phyloP scores from a whole-genome alignment of 2,888 invertebrate species.

The Syrista parreyssii region DNA sequence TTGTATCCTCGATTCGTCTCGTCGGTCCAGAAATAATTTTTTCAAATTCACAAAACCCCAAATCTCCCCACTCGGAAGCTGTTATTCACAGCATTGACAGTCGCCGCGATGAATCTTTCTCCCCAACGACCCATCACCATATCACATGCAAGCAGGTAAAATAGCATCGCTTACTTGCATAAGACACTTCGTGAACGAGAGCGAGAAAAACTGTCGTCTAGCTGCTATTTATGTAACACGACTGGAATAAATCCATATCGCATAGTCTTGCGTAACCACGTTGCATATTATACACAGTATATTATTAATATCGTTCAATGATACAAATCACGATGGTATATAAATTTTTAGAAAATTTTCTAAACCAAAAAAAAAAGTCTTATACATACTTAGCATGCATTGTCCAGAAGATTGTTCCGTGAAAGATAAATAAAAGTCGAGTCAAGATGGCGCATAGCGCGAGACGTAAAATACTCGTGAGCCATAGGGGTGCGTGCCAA shows the following conservation, averaged over 20 bases:
- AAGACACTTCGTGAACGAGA: constrained; percentile 20
- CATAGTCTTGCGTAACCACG: neutral
- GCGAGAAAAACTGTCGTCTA: constrained; percentile 15
- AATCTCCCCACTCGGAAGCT: neutral
- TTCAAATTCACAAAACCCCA: neutral
- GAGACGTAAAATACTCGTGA: neutral
- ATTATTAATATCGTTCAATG: neutral
- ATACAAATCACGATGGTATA: neutral
- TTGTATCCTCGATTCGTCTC: neutral
- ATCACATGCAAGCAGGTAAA: neutral
- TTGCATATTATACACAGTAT: neutral
- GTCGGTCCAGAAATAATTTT: neutral
- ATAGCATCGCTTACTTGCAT: constrained; percentile 6
- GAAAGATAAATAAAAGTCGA: neutral
- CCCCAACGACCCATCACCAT: neutral
- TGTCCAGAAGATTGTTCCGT: neutral
- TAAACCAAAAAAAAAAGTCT: neutral
- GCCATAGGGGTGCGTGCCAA: constrained; percentile 15
- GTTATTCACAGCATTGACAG: neutral
- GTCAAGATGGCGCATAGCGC: neutral
- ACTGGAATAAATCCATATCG: constrained; percentile 21
- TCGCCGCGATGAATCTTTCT: neutral
- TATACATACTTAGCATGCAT: neutral
- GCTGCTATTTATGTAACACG: constrained; percentile 20
- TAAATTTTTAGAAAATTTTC: neutral